Percentiles rank a stretch among this genome's conserved stretches.
phyloP scores from a whole-genome alignment of 2,888 invertebrate genomes.

The Petrolisthes manimaculis region DNA sequence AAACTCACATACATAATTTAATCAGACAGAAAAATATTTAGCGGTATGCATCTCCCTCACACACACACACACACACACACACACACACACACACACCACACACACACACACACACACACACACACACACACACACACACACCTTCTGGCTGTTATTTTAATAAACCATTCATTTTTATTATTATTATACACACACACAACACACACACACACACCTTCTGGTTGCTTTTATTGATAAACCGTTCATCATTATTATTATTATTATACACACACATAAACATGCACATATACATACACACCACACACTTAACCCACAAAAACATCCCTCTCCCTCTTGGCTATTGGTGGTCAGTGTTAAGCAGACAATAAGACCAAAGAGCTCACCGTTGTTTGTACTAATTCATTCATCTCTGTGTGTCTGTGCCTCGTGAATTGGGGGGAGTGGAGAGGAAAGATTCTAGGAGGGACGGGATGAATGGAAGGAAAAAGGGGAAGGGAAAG shows the following conservation, averaged over 20 bases:
- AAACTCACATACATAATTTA: too few relatives aligned
- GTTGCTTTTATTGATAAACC: background rate
- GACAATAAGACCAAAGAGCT: background rate
- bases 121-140: background rate
- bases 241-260: background rate
- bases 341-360: background rate
- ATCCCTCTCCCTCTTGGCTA: background rate
- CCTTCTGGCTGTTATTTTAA: background rate
- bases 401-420: too few relatives aligned
- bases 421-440: background rate
- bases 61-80: conserved; percentile 31
- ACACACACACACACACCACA: conserved; percentile 18
- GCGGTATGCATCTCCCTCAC: background rate
- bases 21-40: background rate
- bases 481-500: background rate
- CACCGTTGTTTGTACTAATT: background rate
- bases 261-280: background rate
- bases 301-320: background rate
- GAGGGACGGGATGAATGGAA: background rate
- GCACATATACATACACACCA: too few relatives aligned
- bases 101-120: background rate
- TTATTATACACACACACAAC: too few relatives aligned
- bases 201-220: background rate
- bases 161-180: background rate
- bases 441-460: background rate